Base-by-base conservation (phyloP, 2,888 invertebrate genomes). In the Melipona beecheii region DNA sequence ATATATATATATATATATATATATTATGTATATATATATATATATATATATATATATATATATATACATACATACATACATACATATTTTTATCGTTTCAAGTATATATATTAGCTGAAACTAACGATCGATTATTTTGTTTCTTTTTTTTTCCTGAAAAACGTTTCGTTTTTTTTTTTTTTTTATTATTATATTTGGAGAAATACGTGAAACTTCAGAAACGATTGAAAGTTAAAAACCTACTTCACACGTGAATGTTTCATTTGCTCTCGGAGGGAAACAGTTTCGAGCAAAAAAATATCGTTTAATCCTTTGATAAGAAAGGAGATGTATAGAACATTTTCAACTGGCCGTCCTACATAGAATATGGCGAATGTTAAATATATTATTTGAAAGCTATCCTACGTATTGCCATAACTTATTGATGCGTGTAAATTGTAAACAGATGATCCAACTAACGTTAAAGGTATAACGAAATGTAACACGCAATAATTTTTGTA, bases 291-390 rank as follows among this genome's bases (percentile, higher is more conserved):
- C 60, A 65, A 77, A 80, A 60, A 81, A 50, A 68, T 36, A 52
- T 68, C 69, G 75, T 79, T 79, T 68, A 76, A 72, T 65, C 78
- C 75, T 75, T 82, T 77, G 54, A 83, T 83, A 76, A 84, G 65
- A 86, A 31, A 84, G 83, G 81, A 75, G 66, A 80, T 89, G 86
- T 89, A 77, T 89, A 86, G 85, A 83, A 87, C 82, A 78, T 90
- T 89, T 89, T 86, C 86, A 89, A 90, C 90, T 90, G 90, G 89
- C 91, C 91, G 90, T 91, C 91, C 91, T 89, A 81, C 89, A 88
- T 78, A 83, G 86, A 88, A 89, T 89, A 90, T 90, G 86, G 84
- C 84, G 84, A 85, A 85, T 83, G 76, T 86, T 86, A 83, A 85
- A 85, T 74, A 79, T 73, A 82, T 85, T 81, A 85, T 85, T 86